Percentiles rank a stretch among this genome's conserved stretches.
Conservation (phyloP, 2,888 invertebrate genomes). For the Eucriotettix oculatus region DNA sequence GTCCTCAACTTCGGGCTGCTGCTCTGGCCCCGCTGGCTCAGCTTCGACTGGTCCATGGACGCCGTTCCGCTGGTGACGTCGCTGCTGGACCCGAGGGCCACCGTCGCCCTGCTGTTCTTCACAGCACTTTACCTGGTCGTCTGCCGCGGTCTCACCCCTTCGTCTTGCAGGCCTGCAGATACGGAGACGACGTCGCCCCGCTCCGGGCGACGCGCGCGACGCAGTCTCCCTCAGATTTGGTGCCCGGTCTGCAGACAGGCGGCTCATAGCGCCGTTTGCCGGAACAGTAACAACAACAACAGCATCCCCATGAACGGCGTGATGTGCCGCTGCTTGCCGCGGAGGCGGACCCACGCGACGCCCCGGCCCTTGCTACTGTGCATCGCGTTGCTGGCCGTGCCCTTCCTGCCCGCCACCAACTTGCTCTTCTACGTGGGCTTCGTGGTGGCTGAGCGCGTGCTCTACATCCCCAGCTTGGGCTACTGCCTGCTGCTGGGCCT, state of each 20-base stretch:
- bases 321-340: not conserved
- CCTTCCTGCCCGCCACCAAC: constrained; percentile 92
- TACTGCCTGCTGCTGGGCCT: constrained; percentile 77
- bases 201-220: no score
- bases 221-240: no score
- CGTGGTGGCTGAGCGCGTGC: constrained; percentile 88
- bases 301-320: no score
- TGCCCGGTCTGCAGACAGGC: no score
- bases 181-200: not conserved
- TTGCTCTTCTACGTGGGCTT: constrained; percentile 96
- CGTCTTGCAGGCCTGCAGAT: not conserved
- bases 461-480: constrained; percentile 93
- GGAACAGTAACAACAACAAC: no score
- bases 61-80: constrained; percentile 74
- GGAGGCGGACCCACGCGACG: not conserved
- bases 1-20: constrained; percentile 78
- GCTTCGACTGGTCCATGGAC: constrained; percentile 99
- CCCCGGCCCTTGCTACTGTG: constrained; percentile 34
- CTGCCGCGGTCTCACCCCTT: not conserved
- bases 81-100: constrained; percentile 61
- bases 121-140: constrained; percentile 19
- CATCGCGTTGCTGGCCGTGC: constrained; percentile 60
- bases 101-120: constrained; percentile 62
- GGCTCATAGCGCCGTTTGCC: no score
- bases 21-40: constrained; percentile 69